Conservation (phyloP, 37 sponge, comb jelly and placozoan species). For the Axinella damicornis region DNA sequence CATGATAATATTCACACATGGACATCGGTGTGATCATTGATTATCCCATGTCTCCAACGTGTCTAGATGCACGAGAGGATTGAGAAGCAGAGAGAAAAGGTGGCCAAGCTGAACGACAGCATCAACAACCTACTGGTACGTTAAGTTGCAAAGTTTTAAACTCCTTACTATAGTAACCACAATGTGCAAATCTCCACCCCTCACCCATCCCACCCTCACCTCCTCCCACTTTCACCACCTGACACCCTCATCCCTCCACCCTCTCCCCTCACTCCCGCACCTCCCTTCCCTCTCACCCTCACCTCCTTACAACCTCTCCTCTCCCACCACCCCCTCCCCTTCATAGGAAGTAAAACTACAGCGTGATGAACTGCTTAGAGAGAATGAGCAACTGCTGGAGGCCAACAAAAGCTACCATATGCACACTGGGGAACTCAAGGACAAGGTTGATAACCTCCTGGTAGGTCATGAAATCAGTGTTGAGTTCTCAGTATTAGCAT, state of each 20-base stretch:
- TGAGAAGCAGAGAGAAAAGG: constrained; percentile 15
- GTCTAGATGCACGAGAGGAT: constrained; percentile 13
- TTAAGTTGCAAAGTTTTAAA: neutral
- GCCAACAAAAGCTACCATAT: constrained; percentile 45
- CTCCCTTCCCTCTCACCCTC: no score
- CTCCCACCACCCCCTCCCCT: no score
- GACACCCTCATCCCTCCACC: no score
- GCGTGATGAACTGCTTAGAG: constrained; percentile 29
- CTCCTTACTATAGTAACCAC: neutral
- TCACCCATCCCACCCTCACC: no score
- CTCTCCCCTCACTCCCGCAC: no score
- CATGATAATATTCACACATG: no score
- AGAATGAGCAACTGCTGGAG: constrained; percentile 45
- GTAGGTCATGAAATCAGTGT: neutral
- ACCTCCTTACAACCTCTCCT: no score
- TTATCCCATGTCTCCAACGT: neutral
- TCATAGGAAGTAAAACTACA: constrained; percentile 47
- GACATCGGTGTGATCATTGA: no score
- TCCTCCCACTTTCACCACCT: no score
- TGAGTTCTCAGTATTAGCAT: no score
- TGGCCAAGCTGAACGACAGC: neutral
- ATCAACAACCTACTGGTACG: constrained; percentile 25
- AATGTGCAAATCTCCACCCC: no score
- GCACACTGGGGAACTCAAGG: constrained; percentile 50
- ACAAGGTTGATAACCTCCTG: constrained; percentile 18